Percentiles rank a stretch among this genome's conserved stretches.
These are phyloP conservation scores for Coregonus ussuriensis DNA, from an alignment of 2,797 vertebrate genomes.

Conservation along the genomic window DNA sequence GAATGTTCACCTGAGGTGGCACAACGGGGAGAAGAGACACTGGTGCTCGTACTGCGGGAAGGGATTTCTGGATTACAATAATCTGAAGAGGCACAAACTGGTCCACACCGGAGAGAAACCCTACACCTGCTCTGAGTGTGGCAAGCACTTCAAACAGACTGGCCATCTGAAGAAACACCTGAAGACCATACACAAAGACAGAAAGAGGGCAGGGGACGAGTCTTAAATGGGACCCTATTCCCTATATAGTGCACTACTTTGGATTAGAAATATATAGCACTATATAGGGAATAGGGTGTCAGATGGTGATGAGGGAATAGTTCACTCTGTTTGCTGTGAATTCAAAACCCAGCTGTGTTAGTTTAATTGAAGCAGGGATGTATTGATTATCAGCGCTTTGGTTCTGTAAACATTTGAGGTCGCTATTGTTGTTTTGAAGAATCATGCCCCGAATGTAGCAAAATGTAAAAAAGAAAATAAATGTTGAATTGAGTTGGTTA, in stretches of 20 bases:
- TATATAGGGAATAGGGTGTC: neutral
- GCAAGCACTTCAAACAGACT: slow-evolving; percentile 73
- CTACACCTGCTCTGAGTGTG: slow-evolving; percentile 71
- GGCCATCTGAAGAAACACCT: slow-evolving; percentile 76
- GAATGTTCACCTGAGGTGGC: slow-evolving; percentile 74
- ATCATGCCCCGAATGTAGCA: neutral
- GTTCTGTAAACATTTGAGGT: neutral
- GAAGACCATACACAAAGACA: slow-evolving; percentile 57
- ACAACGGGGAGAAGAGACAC: slow-evolving; percentile 76
- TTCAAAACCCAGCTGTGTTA: too few species aligned
- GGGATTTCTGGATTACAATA: slow-evolving; percentile 77
- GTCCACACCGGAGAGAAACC: slow-evolving; percentile 81
- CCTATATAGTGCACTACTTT: neutral
- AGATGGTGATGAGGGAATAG: neutral
- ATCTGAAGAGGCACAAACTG: slow-evolving; percentile 77
- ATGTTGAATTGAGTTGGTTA: too few species aligned
- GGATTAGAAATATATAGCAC: neutral
- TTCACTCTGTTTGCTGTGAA: neutral
- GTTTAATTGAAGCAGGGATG: neutral
- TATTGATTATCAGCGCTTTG: too few species aligned
- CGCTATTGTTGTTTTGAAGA: neutral
- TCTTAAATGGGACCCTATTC: neutral
- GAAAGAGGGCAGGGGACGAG: neutral
- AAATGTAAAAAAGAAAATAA: neutral
- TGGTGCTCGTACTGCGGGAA: slow-evolving; percentile 75